Conservation (phyloP, 2,888 invertebrate genomes). For the Pseudococcus longispinus region DNA sequence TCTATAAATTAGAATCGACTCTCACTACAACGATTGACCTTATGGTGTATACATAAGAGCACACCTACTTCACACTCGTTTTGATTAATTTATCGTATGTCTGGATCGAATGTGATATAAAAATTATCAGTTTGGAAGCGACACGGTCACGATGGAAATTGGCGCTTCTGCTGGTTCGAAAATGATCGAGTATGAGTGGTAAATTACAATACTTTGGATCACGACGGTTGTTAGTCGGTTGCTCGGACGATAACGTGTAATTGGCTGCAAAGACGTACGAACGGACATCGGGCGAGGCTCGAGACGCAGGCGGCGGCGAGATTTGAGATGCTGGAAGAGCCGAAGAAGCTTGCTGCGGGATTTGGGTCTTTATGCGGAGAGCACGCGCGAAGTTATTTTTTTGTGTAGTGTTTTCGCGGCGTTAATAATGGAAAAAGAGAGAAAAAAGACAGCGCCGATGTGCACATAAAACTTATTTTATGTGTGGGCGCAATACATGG, state of each 20-base stretch:
- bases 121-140: neutral
- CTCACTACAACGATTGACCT: neutral
- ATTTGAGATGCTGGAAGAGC: neutral
- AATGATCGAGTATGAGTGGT: constrained; percentile 11
- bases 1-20: neutral
- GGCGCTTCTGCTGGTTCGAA: neutral
- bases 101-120: neutral
- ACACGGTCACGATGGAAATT: neutral
- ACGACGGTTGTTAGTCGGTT: neutral
- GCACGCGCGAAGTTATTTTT: neutral
- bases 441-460: constrained; percentile 17
- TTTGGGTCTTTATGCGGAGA: neutral
- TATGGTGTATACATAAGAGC: too few species aligned
- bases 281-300: too few species aligned
- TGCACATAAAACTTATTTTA: constrained; percentile 36
- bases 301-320: neutral
- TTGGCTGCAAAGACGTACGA: neutral
- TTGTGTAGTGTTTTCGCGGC: neutral
- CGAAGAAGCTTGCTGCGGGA: neutral
- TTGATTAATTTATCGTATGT: neutral
- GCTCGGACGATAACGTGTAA: neutral
- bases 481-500: constrained; percentile 52
- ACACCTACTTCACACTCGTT: neutral
- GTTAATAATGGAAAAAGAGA: neutral
- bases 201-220: neutral